Evolutionary conservation across 2,113 vertebrate genomes (phyloP).

Genomic region (Dendropsophus ebraccatus): DNA sequence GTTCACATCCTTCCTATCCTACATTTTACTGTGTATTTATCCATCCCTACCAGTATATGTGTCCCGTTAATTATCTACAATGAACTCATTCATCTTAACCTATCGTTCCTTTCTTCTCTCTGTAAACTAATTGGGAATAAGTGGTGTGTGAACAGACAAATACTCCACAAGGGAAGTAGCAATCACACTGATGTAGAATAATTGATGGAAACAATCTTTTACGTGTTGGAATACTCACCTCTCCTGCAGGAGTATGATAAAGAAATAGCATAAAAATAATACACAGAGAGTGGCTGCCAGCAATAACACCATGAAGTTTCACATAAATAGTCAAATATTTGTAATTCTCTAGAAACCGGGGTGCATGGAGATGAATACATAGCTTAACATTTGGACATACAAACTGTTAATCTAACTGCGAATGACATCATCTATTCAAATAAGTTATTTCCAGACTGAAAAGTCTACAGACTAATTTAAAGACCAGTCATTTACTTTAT

Average conservation of each 20-base stretch:
- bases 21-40: constrained; percentile 6
- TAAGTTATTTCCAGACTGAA: background rate
- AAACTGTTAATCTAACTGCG: constrained; percentile 45
- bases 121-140: constrained; percentile 29
- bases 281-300: background rate
- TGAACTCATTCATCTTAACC: constrained; percentile 33
- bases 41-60: background rate
- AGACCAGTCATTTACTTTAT: background rate
- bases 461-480: background rate
- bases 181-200: background rate
- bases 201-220: constrained; percentile 20
- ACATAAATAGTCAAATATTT: constrained; percentile 47
- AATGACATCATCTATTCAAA: constrained; percentile 38
- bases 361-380: constrained; percentile 27
- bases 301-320: constrained; percentile 20
- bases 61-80: background rate
- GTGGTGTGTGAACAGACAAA: constrained; percentile 17
- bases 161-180: constrained; percentile 9
- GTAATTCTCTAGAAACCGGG: constrained; percentile 31
- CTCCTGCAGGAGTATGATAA: background rate
- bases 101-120: constrained; percentile 19
- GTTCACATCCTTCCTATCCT: background rate
- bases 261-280: constrained; percentile 40
- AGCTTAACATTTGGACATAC: constrained; percentile 47
- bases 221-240: constrained; percentile 12